Evolutionary conservation across 2,797 vertebrate genomes (phyloP).

Genomic region (Eospalax fontanierii): DNA sequence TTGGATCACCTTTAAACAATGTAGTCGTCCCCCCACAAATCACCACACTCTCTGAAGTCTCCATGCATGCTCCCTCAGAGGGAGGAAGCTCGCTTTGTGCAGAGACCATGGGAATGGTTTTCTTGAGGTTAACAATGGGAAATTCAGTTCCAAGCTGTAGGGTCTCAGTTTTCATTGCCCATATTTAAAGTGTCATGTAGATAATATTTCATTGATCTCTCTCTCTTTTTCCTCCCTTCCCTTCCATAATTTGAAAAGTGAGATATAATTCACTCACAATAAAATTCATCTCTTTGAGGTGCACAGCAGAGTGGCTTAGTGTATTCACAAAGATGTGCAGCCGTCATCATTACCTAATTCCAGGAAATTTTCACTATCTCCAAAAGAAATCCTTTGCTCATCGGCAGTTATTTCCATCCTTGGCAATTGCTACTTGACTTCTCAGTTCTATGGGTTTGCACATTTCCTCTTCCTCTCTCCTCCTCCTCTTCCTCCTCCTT

Average conservation of each 20-base stretch:
- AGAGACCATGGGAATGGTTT: background rate
- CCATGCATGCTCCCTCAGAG: background rate
- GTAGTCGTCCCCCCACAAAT: too few species aligned
- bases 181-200: background rate
- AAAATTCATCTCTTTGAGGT: too few species aligned
- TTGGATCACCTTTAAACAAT: background rate
- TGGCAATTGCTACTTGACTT: background rate
- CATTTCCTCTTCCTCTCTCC: background rate
- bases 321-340: too few species aligned
- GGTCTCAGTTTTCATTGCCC: background rate
- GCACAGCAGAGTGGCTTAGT: too few species aligned
- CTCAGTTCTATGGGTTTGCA: background rate
- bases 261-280: background rate
- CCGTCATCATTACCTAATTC: too few species aligned
- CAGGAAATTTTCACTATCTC: too few species aligned
- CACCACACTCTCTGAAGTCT: background rate
- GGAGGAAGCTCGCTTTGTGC: background rate
- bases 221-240: background rate
- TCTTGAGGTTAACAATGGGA: background rate
- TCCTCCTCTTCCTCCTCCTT: too few species aligned
- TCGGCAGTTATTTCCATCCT: background rate
- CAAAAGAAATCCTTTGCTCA: too few species aligned
- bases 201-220: background rate
- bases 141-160: background rate
- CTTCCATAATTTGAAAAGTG: background rate